phyloP scores from a whole-genome alignment of 2,888 invertebrate genomes.

The Neoscelio sp. region DNA sequence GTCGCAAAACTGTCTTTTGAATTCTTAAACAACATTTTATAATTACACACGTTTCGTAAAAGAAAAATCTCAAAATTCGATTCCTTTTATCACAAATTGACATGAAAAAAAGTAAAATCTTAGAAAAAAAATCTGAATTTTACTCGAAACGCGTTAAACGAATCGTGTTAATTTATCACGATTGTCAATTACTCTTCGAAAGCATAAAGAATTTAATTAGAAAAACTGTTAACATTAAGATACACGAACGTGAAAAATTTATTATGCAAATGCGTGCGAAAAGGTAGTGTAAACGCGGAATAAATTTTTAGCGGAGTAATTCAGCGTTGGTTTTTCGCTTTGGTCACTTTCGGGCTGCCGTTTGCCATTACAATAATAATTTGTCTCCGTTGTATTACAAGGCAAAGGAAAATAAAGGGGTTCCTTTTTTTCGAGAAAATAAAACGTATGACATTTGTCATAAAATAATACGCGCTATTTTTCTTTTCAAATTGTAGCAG shows the following conservation, averaged over 20 bases:
- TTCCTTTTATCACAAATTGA: too few species aligned
- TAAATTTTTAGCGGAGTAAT: conserved; percentile 41
- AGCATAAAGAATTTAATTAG: background rate
- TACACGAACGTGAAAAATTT: conserved; percentile 33
- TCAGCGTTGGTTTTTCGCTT: conserved; percentile 39
- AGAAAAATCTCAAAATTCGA: too few species aligned
- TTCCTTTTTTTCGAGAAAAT: conserved; percentile 17
- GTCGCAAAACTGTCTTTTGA: too few species aligned
- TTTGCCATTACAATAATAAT: conserved; percentile 57
- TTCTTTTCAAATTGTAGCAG: conserved; percentile 39
- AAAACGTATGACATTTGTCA: conserved; percentile 48
- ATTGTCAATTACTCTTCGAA: background rate
- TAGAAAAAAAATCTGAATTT: too few species aligned
- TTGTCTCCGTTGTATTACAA: conserved; percentile 33
- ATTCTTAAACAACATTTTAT: too few species aligned
- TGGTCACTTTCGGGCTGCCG: conserved; percentile 41
- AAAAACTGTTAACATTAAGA: conserved; percentile 30
- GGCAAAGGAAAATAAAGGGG: conserved; percentile 28
- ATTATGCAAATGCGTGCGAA: conserved; percentile 48
- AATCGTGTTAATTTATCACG: conserved; percentile 8
- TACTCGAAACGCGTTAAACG: too few species aligned
- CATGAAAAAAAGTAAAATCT: too few species aligned
- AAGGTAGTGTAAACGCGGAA: conserved; percentile 35
- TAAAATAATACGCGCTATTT: conserved; percentile 51
- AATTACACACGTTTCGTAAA: too few species aligned